These are phyloP conservation scores for Anoura caudifer DNA, from an alignment of 2,113 vertebrate genomes.

Conservation along the genomic window DNA sequence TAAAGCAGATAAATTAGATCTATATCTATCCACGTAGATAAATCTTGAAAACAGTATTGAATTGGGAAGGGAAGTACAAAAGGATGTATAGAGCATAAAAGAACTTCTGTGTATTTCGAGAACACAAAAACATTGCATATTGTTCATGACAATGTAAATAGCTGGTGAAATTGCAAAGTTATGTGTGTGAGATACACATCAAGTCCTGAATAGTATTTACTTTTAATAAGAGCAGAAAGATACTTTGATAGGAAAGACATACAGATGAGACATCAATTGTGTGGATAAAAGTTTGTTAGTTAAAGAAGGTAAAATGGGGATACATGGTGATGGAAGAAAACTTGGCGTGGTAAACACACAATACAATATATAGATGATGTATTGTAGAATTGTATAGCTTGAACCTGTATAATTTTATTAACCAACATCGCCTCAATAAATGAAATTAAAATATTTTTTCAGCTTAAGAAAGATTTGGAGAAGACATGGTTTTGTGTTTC, in stretches of 20 bases:
- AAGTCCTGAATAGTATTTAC: neutral
- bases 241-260: neutral
- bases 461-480: neutral
- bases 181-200: neutral
- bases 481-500: neutral
- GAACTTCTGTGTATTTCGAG: neutral
- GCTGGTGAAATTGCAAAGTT: neutral
- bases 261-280: neutral
- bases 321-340: too few species aligned
- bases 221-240: neutral
- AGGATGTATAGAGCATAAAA: neutral
- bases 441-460: neutral
- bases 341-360: too few species aligned
- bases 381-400: too few species aligned
- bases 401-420: too few species aligned
- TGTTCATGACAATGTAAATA: neutral
- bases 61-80: neutral
- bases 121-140: neutral
- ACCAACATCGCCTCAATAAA: too few species aligned
- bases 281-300: neutral
- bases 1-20: slow-evolving; percentile 2
- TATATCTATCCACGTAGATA: neutral
- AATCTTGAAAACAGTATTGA: neutral
- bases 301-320: neutral
- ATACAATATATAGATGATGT: too few species aligned